Base-by-base conservation (phyloP, 1,140 invertebrate genomes). In the Zaprionus tsacasi region DNA sequence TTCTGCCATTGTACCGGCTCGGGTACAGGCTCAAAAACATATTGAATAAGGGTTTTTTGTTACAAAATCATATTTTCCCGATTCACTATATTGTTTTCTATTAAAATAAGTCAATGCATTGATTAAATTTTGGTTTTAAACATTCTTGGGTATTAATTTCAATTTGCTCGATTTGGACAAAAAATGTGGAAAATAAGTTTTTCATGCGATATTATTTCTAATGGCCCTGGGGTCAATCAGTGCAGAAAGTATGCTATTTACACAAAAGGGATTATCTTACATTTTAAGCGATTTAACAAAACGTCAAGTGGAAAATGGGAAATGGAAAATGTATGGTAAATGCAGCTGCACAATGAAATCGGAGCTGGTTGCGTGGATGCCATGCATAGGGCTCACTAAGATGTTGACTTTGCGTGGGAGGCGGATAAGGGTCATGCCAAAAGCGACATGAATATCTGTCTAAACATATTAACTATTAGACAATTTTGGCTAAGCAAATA, bases 311-410 rank as follows among this genome's bases (percentile, higher is more conserved):
- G 40, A n/a, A 67, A 79, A 79, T 57, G 17, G 58, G 66, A 75
- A 66, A 63, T 35, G 17, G 58, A 61, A 75, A 66, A 63, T 35
- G 27, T 30, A 30, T 35, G 6, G 70, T 63, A 78, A 80, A 83
- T 82, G 71, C 82, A 87, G 82, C 82, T 87, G 83, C 55, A 52
- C 33, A 79, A 15, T 48, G 55, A 56, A 63, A 74, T 50, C 36
- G 11, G 21, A 58, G 55, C 52, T 68, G n/a, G 8, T 10, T 12
- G 40, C 40, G n/a, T 45, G 13, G 11, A 52, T 35, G 15, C 11
- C 11, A 54, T 35, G 21, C 13, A 36, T 43, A 55, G 25, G 38
- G 66, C n/a, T 15, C n/a, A 7, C 38, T 54, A 52, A 56, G 17
- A 27, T 50, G 25, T 56, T 61, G 33, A 15, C 7, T 36, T 58